Evolutionary conservation across 2,797 vertebrate species (phyloP), one percentile per base, ranked within the genome.

Genomic region (Pelodytes ibericus): DNA sequence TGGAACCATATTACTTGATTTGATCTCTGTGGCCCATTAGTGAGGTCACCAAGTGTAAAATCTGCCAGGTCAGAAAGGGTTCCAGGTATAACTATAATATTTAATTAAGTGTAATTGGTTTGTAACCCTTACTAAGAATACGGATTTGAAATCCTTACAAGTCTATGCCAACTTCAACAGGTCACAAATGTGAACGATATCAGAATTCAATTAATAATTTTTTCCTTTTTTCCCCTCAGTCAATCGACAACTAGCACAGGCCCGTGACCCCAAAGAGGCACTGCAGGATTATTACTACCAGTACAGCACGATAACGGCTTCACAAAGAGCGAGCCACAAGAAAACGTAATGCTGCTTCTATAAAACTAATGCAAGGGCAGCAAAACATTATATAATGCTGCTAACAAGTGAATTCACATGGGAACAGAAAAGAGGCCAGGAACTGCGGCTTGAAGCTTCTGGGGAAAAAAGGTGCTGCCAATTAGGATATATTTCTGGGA

Each of bases 401-500:
- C 36, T 49, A 60, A 60, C 29, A 71, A 63, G 51, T 39, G 13
- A 63, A 71, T 16, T 67, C 70, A 65, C 63, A 25, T 1, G 57
- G 70, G 56, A 53, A 67, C 47, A 49, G 36, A 18, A 22, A 66
- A 16, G 27, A 77, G 36, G 27, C 49, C 53, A 58, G 60, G 51
- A 39, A 31, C 25, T 47, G 65, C 41, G 66, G 51, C n/a, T 66
- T 15, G 44, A 6, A 51, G 69, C 29, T 29, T 33, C 18, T 15
- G 33, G 75, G 27, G 27, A 25, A 59, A 53, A 71, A 72, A 36
- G 27, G 29, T 66, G 29, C 15, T 51, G 62, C 39, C 69, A 78
- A 78, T 67, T 66, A 72, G 57, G 15, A 72, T 30, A 30, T n/a
- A 20, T 78, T 72, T 72, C 62, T 49, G 60, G 30, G 51, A 78